These are phyloP conservation scores for Coranthus polyacanthus DNA, from an alignment of 2,797 vertebrate genomes.

Conservation along the genomic window DNA sequence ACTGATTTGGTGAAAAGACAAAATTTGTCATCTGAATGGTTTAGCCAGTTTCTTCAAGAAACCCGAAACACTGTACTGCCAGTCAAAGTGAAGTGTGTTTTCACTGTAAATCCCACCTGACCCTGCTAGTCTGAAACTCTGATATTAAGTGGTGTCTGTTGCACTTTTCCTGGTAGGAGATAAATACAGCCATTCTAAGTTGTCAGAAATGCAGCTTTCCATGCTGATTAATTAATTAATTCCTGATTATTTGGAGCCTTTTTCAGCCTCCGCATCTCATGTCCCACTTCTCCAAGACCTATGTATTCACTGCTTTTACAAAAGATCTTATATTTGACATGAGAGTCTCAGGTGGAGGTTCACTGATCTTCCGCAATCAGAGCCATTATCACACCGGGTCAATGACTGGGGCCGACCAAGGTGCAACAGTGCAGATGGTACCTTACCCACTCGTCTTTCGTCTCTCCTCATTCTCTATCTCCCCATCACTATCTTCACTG, in stretches of 20 bases:
- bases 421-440: slow-evolving; percentile 84
- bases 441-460: no score
- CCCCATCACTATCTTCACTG: slow-evolving; percentile 1
- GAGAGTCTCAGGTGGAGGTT: slow-evolving; percentile 87
- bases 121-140: no score
- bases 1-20: no score
- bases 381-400: slow-evolving; percentile 92
- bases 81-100: slow-evolving; percentile 25
- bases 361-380: slow-evolving; percentile 93
- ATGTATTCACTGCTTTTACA: slow-evolving; percentile 89
- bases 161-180: slow-evolving; percentile 42
- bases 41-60: background rate
- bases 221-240: slow-evolving; percentile 71
- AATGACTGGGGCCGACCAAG: slow-evolving; percentile 88
- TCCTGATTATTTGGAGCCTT: slow-evolving; percentile 63
- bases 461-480: background rate
- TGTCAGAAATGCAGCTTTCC: slow-evolving; percentile 16
- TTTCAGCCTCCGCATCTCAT: background rate
- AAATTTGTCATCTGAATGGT: no score
- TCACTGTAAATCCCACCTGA: slow-evolving; percentile 41
- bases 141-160: no score
- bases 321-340: slow-evolving; percentile 97
- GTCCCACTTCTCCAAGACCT: slow-evolving; percentile 81
- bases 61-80: slow-evolving; percentile 4
- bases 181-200: slow-evolving; percentile 24